Conservation (phyloP, 1,140 invertebrate genomes). For the Apis cerana region DNA sequence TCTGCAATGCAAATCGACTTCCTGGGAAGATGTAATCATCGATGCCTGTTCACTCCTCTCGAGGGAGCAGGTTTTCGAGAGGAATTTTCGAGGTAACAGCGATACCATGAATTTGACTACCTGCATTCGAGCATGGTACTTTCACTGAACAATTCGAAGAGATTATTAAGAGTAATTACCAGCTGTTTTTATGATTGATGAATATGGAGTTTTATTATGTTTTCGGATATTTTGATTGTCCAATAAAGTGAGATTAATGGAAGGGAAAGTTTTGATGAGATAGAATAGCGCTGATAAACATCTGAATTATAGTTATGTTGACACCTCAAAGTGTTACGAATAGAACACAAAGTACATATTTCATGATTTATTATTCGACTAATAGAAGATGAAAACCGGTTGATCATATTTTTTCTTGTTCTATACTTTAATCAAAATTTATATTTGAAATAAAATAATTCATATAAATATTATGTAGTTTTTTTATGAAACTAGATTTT, state of each 20-base stretch:
- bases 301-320: not conserved
- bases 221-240: not conserved
- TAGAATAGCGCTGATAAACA: not conserved
- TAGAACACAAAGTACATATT: not conserved
- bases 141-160: not conserved
- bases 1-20: constrained; percentile 40
- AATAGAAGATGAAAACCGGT: not conserved
- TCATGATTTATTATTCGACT: not conserved
- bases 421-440: not conserved
- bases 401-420: not conserved
- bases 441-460: no score
- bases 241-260: not conserved
- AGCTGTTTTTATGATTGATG: not conserved
- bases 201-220: no score
- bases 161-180: not conserved
- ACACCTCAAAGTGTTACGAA: not conserved
- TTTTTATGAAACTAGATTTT: no score
- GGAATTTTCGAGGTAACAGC: not conserved
- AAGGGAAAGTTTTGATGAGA: not conserved
- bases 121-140: not conserved
- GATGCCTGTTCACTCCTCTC: not conserved
- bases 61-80: constrained; percentile 9
- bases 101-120: not conserved
- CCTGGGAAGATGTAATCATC: constrained; percentile 24
- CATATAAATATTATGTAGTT: no score